Conservation (phyloP, 2,113 vertebrate genomes). For the Micronycteris hirsuta region DNA sequence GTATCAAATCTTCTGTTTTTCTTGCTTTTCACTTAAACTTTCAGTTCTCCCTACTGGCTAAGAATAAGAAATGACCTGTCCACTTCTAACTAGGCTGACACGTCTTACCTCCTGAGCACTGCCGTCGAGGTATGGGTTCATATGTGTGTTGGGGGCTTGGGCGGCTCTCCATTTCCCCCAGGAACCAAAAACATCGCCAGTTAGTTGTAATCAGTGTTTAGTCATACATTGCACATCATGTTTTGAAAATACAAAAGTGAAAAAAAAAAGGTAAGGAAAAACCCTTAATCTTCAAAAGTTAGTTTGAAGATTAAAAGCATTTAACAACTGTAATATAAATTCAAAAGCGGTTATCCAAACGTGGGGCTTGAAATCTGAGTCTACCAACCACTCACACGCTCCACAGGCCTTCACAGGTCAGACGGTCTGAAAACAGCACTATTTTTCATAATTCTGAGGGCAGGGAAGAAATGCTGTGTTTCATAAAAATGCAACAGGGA, state of each 20-base stretch:
- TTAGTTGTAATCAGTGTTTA: neutral
- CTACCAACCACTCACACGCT: neutral
- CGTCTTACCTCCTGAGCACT: neutral
- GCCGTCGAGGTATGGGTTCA: neutral
- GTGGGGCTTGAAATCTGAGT: neutral
- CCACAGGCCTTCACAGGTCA: neutral
- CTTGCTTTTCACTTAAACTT: neutral
- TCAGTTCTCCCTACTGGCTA: neutral
- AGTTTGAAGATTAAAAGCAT: neutral
- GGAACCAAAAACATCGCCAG: neutral
- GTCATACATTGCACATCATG: neutral
- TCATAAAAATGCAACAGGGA: conserved; percentile 57
- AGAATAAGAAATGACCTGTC: neutral
- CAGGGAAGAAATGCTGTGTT: neutral
- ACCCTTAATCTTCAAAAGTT: neutral
- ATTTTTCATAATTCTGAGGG: conserved; percentile 45
- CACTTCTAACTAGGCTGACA: neutral
- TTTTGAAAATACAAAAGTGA: neutral
- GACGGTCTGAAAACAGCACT: neutral
- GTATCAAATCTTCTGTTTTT: neutral
- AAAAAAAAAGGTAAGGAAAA: neutral
- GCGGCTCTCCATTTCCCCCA: neutral
- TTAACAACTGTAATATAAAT: neutral
- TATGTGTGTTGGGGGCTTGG: neutral
- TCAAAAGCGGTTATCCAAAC: neutral